phyloP scores from a whole-genome alignment of 2,797 vertebrate species.

The Erpetoichthys calabaricus region DNA sequence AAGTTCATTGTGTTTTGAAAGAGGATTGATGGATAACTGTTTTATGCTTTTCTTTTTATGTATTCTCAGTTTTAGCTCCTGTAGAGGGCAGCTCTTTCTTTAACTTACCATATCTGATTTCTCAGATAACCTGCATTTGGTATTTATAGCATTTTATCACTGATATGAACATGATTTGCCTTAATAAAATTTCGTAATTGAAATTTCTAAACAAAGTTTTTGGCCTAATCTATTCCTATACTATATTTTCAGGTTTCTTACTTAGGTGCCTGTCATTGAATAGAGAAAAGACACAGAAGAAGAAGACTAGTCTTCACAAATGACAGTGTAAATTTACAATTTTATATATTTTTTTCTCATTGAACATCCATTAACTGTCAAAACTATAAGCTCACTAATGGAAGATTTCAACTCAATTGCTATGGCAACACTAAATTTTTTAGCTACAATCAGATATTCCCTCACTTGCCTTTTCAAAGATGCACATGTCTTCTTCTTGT shows the following conservation, averaged over 20 bases:
- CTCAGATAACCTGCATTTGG: constrained; percentile 31
- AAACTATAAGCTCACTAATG: constrained; percentile 74
- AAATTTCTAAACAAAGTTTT: no score
- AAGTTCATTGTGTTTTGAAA: no score
- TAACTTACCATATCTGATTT: constrained; percentile 43
- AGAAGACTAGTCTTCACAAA: no score
- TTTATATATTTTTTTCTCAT: no score
- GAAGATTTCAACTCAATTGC: constrained; percentile 72
- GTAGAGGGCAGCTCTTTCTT: constrained; percentile 69
- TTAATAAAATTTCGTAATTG: constrained; percentile 5
- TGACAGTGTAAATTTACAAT: no score
- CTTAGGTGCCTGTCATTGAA: no score
- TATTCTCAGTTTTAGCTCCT: constrained; percentile 28
- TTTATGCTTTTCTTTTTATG: no score
- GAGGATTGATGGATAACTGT: no score
- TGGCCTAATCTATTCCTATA: no score
- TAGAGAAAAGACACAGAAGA: no score
- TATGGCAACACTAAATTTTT: constrained; percentile 77
- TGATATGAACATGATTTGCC: constrained; percentile 25
- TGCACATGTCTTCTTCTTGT: constrained; percentile 32
- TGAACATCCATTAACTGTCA: constrained; percentile 44
- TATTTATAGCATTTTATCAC: constrained; percentile 24
- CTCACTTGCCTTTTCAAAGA: constrained; percentile 32
- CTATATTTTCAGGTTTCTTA: no score
- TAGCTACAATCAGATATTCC: constrained; percentile 62